A percentile compares a stretch with the other conserved stretches of the same genome.
Evolutionary conservation across 1,140 invertebrate genomes (phyloP).

Genomic region (Diachasmimorpha longicaudata): DNA sequence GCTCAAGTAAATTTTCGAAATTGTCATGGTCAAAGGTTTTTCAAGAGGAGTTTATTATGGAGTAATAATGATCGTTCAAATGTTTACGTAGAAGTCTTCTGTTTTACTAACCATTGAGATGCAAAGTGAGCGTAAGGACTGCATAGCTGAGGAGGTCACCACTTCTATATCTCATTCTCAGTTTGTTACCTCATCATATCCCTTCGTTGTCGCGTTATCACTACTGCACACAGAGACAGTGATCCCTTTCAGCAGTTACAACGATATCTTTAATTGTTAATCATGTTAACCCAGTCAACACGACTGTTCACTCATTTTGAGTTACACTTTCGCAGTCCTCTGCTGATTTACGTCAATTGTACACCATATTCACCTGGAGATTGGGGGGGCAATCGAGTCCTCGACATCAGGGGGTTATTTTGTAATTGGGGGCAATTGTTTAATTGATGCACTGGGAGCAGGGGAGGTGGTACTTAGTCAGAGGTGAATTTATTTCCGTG

Average conservation of each 20-base stretch:
- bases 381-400: no score
- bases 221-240: neutral
- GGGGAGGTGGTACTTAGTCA: neutral
- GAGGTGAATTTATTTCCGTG: neutral
- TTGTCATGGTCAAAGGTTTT: no score
- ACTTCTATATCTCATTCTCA: constrained; percentile 60
- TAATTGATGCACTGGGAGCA: neutral
- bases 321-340: no score
- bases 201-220: constrained; percentile 26
- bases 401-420: no score
- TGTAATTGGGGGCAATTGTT: no score
- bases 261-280: no score
- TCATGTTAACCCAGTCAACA: no score
- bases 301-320: no score
- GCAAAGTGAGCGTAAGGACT: constrained; percentile 55
- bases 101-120: constrained; percentile 47
- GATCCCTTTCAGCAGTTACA: no score
- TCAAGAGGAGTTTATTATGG: neutral
- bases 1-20: neutral
- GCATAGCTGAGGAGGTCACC: constrained; percentile 59
- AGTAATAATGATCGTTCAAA: neutral
- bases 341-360: no score
- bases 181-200: constrained; percentile 61
- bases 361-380: no score
- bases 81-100: neutral